Conservation (phyloP, 2,888 invertebrate genomes). For the Carabus problematicus region DNA sequence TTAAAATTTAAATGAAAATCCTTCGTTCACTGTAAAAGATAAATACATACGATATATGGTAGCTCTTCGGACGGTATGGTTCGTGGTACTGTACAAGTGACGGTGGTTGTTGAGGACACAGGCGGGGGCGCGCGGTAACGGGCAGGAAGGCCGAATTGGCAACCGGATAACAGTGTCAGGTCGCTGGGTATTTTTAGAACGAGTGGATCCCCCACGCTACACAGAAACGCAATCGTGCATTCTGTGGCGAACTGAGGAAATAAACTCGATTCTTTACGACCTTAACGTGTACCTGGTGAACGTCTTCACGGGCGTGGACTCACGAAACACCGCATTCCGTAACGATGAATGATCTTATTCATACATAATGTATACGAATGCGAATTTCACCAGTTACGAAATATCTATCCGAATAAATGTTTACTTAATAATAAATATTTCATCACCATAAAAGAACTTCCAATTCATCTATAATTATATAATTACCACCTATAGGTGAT, state of each 20-base stretch:
- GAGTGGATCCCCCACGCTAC: slow-evolving; percentile 30
- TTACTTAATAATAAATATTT: too few relatives aligned
- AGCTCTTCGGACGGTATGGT: not conserved
- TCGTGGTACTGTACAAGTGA: not conserved
- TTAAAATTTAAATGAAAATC: too few relatives aligned
- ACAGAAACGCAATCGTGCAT: slow-evolving; percentile 4
- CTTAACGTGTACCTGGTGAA: not conserved
- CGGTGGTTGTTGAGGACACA: not conserved
- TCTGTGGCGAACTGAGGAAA: slow-evolving; percentile 17
- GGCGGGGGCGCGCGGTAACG: not conserved
- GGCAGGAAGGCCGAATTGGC: slow-evolving; percentile 34
- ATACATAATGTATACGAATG: slow-evolving; percentile 5
- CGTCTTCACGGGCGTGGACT: too few relatives aligned
- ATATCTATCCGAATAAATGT: too few relatives aligned
- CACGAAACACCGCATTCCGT: too few relatives aligned
- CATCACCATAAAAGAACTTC: too few relatives aligned
- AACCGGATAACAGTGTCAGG: slow-evolving; percentile 26
- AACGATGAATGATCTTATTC: too few relatives aligned
- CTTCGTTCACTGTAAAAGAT: too few relatives aligned
- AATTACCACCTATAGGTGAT: too few relatives aligned
- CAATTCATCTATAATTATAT: too few relatives aligned
- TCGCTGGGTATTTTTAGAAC: slow-evolving; percentile 27
- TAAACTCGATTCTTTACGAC: slow-evolving; percentile 24
- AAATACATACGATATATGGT: too few relatives aligned
- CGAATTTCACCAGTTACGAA: too few relatives aligned